A percentile compares a stretch with the other conserved stretches of the same genome.
Conservation (phyloP, 2,797 vertebrate species). For the Sphenopsis melanotis region DNA sequence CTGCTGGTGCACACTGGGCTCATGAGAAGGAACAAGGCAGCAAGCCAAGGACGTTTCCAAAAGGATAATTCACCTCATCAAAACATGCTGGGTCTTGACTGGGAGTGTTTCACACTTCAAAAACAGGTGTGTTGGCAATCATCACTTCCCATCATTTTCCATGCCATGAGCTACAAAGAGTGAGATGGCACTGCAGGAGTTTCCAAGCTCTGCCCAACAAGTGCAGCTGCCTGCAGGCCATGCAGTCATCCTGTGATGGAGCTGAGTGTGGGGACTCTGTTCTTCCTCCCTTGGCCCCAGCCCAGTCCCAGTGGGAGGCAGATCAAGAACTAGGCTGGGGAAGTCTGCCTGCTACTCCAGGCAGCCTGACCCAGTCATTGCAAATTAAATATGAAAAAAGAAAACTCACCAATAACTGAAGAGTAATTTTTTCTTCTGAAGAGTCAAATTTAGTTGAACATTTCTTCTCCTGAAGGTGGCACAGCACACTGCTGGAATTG, state of each 20-base stretch:
- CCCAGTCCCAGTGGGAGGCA: background rate
- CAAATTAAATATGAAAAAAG: background rate
- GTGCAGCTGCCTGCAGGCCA: background rate
- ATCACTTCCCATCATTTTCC: background rate
- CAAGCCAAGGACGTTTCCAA: background rate
- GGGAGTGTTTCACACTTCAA: background rate
- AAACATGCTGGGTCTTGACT: background rate
- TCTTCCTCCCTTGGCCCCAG: background rate
- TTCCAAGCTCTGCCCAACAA: background rate
- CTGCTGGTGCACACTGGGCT: background rate
- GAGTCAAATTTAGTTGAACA: background rate
- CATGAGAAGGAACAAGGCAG: background rate
- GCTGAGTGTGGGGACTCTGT: accelerated
- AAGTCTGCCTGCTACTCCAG: background rate
- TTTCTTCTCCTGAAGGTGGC: background rate
- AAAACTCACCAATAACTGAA: background rate
- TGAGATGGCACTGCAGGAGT: background rate
- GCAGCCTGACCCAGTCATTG: background rate
- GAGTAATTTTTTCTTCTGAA: background rate
- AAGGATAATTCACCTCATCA: background rate
- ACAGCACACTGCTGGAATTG: background rate
- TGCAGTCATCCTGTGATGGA: accelerated
- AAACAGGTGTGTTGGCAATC: background rate
- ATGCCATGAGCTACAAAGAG: background rate
- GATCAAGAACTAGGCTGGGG: too few species aligned